Evolutionary conservation across 2,797 vertebrate genomes (phyloP).

Genomic region (Tympanoctomys barrerae): DNA sequence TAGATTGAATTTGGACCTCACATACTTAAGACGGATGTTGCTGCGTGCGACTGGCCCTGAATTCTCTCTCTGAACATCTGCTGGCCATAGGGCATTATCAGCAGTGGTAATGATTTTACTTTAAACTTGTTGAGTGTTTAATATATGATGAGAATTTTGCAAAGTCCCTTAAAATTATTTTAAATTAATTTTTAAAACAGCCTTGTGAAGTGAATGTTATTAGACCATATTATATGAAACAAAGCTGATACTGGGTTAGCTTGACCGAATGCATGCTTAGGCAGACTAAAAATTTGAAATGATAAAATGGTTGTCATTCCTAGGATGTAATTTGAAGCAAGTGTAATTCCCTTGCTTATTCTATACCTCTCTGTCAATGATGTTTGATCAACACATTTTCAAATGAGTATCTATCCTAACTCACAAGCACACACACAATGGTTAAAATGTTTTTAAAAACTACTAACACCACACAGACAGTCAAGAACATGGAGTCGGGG

Average conservation of each 20-base stretch:
- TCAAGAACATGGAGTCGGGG: not conserved
- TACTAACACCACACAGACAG: not conserved
- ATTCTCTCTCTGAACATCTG: not conserved
- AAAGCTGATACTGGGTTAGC: not conserved
- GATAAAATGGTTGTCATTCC: not conserved
- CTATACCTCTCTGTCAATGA: not conserved
- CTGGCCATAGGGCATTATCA: not conserved
- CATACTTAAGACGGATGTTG: not conserved
- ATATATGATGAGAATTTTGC: not conserved
- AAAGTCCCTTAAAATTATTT: not conserved
- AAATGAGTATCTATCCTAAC: not conserved
- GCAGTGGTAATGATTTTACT: not conserved
- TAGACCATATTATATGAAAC: not conserved
- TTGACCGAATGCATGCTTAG: not conserved
- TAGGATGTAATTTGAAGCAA: not conserved
- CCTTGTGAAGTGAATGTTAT: not conserved
- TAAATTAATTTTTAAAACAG: not conserved
- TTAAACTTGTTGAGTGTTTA: not conserved
- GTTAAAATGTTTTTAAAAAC: not conserved
- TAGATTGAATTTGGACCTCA: not conserved
- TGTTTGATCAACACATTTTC: not conserved
- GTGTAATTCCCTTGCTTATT: not conserved
- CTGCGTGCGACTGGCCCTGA: not conserved
- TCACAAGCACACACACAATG: not conserved
- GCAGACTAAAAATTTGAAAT: not conserved